Conservation (phyloP, 2,888 invertebrate species). For the Drosophila sordidula region DNA sequence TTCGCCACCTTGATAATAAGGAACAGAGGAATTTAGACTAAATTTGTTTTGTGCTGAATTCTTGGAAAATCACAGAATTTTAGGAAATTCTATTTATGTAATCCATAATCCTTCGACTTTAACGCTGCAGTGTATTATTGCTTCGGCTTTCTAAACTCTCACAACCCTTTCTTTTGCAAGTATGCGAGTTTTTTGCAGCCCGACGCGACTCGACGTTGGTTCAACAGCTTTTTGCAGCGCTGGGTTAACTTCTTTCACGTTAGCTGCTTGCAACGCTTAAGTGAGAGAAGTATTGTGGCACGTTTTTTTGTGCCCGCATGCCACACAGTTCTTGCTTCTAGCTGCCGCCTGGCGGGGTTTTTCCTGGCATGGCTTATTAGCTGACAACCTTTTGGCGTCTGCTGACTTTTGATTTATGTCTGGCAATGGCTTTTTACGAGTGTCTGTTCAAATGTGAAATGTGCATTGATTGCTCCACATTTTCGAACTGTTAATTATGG, state of each 20-base stretch:
- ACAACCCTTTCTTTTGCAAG: neutral
- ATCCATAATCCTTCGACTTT: too few relatives aligned
- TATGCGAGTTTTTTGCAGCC: neutral
- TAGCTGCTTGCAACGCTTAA: conserved; percentile 15
- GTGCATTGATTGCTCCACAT: conserved; percentile 52
- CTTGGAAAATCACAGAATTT: too few relatives aligned
- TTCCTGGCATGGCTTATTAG: conserved; percentile 35
- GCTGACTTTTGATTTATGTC: conserved; percentile 44
- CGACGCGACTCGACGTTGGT: conserved; percentile 1
- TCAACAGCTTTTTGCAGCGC: conserved; percentile 1
- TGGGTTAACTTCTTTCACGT: neutral
- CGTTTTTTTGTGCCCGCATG: conserved; percentile 15
- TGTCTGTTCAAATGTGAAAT: conserved; percentile 31
- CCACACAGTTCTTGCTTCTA: conserved; percentile 22
- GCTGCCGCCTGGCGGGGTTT: neutral
- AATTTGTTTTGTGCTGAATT: too few relatives aligned
- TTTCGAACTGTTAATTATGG: conserved; percentile 46
- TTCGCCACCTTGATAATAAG: too few relatives aligned
- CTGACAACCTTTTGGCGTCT: conserved; percentile 32
- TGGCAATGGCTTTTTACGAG: conserved; percentile 35
- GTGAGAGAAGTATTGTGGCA: conserved; percentile 26
- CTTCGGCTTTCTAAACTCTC: neutral
- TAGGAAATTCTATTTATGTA: too few relatives aligned
- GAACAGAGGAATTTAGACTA: too few relatives aligned
- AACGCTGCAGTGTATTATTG: neutral